Evolutionary conservation across 2,888 invertebrate species (phyloP).

Genomic region (Helleia helle): DNA sequence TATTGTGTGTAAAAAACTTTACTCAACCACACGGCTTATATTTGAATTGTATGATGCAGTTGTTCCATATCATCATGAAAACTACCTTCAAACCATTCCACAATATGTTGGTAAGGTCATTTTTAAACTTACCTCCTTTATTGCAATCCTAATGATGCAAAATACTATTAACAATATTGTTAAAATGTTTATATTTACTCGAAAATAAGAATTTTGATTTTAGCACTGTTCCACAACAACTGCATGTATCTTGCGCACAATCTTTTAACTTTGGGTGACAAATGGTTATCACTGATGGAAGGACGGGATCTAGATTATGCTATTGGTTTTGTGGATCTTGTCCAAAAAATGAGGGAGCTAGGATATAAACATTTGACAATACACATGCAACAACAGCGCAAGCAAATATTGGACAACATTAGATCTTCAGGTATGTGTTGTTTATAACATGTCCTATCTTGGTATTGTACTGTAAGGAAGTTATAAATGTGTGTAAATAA

Average conservation of each 20-base stretch:
- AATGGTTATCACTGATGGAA: constrained; percentile 78
- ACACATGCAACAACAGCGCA: constrained; percentile 84
- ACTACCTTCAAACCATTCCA: constrained; percentile 86
- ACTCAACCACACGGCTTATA: constrained; percentile 80
- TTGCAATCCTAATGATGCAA: too few relatives aligned
- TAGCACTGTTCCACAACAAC: constrained; percentile 92
- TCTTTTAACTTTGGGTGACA: constrained; percentile 77
- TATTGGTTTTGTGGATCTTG: constrained; percentile 79
- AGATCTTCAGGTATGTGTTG: constrained; percentile 84
- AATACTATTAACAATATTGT: too few relatives aligned
- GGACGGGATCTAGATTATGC: constrained; percentile 67
- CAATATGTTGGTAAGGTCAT: constrained; percentile 83
- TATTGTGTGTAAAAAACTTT: constrained; percentile 77
- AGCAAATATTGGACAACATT: constrained; percentile 83
- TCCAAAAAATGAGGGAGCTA: constrained; percentile 77
- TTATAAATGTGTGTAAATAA: too few relatives aligned
- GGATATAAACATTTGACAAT: constrained; percentile 81
- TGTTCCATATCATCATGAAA: constrained; percentile 86
- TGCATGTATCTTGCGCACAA: constrained; percentile 90
- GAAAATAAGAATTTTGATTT: too few relatives aligned
- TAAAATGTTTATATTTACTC: too few relatives aligned
- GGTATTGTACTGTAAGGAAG: too few relatives aligned
- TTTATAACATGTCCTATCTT: too few relatives aligned
- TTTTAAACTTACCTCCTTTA: too few relatives aligned
- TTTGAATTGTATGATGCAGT: constrained; percentile 85